These are phyloP conservation scores for Pogonognathellus flavescens DNA, from an alignment of 1,140 invertebrate genomes.

Conservation along the genomic window DNA sequence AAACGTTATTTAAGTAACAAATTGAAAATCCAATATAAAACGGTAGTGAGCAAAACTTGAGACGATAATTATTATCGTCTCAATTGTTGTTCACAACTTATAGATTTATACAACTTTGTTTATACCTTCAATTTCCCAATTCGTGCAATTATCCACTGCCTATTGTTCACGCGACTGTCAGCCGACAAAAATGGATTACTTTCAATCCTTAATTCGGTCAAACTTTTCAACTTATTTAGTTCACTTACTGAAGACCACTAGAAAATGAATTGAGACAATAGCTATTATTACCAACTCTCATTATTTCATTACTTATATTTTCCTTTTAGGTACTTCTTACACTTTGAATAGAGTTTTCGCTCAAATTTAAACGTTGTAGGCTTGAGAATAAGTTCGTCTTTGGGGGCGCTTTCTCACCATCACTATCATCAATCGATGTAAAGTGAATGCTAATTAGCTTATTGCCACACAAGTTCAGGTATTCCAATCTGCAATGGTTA, in stretches of 20 bases:
- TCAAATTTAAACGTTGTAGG: slow-evolving; percentile 72
- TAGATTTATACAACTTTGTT: slow-evolving; percentile 68
- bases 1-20: slow-evolving; percentile 44
- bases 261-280: slow-evolving; percentile 62
- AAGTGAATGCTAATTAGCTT: slow-evolving; percentile 69
- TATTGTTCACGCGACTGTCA: slow-evolving; percentile 78
- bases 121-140: slow-evolving; percentile 77
- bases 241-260: slow-evolving; percentile 86
- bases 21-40: no score
- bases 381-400: slow-evolving; percentile 70
- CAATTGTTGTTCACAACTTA: no score
- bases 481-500: slow-evolving; percentile 69
- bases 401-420: slow-evolving; percentile 69
- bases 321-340: slow-evolving; percentile 70
- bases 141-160: slow-evolving; percentile 83
- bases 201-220: slow-evolving; percentile 81
- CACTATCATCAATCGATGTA: slow-evolving; percentile 65
- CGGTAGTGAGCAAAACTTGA: no score
- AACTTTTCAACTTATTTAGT: slow-evolving; percentile 81
- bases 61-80: no score
- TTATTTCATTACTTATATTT: no score
- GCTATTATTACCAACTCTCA: no score
- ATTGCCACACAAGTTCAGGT: slow-evolving; percentile 67
- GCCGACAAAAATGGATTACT: slow-evolving; percentile 81
- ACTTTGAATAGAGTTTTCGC: slow-evolving; percentile 73